These are phyloP conservation scores for Drosophila atroscutellata DNA, from an alignment of 2,888 invertebrate genomes.

Conservation along the genomic window DNA sequence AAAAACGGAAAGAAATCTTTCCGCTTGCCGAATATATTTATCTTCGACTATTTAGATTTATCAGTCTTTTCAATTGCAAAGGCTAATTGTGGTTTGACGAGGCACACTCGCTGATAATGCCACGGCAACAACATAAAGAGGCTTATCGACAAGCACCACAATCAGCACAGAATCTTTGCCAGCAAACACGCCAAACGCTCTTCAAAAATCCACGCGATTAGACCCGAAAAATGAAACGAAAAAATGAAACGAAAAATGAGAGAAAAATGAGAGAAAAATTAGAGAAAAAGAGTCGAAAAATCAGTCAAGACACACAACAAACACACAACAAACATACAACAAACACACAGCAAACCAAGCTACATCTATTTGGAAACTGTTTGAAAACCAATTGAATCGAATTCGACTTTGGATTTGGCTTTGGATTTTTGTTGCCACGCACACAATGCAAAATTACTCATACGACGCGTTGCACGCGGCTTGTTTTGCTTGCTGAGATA, in stretches of 20 bases:
- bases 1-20: background rate
- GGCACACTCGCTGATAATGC: conserved; percentile 5
- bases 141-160: conserved; percentile 12
- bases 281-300: background rate
- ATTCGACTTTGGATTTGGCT: conserved; percentile 6
- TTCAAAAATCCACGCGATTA: conserved; percentile 7
- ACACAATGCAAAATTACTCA: conserved; percentile 20
- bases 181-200: background rate
- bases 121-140: background rate
- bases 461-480: conserved; percentile 28
- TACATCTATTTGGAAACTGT: conserved; percentile 50
- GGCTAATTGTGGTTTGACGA: background rate
- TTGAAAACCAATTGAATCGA: conserved; percentile 40
- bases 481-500: background rate
- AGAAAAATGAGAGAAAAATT: conserved; percentile 10
- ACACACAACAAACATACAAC: conserved; percentile 10
- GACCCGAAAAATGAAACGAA: conserved; percentile 43
- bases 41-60: background rate
- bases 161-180: background rate
- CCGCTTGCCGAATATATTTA: no score
- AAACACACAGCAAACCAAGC: conserved; percentile 12
- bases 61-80: background rate
- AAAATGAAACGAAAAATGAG: conserved; percentile 6
- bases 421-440: background rate
- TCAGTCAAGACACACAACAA: conserved; percentile 10